Conservation (phyloP, 1,140 invertebrate genomes). For the Diorhabda carinulata region DNA sequence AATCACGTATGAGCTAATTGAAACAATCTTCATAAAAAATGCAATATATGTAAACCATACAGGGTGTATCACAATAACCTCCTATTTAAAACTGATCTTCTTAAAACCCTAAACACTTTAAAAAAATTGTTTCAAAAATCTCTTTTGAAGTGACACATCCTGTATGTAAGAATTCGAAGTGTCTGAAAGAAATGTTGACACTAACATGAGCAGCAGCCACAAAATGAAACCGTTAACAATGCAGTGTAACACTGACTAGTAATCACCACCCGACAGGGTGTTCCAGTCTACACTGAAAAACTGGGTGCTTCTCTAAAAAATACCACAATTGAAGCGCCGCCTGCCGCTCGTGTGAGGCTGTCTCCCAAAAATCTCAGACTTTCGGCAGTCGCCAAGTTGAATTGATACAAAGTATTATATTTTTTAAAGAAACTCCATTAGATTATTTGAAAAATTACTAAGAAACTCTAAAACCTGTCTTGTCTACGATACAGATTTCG, state of each 20-base stretch:
- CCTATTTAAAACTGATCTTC: too few species aligned
- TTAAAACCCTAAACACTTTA: too few species aligned
- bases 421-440: constrained; percentile 16
- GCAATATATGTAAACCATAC: too few species aligned
- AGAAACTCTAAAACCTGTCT: constrained; percentile 24
- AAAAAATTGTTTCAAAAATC: too few species aligned
- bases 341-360: not conserved
- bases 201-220: constrained; percentile 30
- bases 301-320: constrained; percentile 1
- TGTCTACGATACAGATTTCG: constrained; percentile 29
- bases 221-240: constrained; percentile 34
- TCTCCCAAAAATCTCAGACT: constrained; percentile 3
- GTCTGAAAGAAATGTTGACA: not conserved
- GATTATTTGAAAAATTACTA: constrained; percentile 14
- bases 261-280: constrained; percentile 31
- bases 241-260: constrained; percentile 43
- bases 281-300: constrained; percentile 35
- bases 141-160: too few species aligned
- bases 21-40: too few species aligned
- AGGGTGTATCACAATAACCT: too few species aligned
- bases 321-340: constrained; percentile 6
- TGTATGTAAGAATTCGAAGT: not conserved
- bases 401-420: constrained; percentile 18
- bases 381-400: not conserved
- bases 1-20: too few species aligned